A percentile compares a stretch with the other conserved stretches of the same genome.
phyloP scores from a whole-genome alignment of 2,113 vertebrate species.

The Anseranas semipalmata region DNA sequence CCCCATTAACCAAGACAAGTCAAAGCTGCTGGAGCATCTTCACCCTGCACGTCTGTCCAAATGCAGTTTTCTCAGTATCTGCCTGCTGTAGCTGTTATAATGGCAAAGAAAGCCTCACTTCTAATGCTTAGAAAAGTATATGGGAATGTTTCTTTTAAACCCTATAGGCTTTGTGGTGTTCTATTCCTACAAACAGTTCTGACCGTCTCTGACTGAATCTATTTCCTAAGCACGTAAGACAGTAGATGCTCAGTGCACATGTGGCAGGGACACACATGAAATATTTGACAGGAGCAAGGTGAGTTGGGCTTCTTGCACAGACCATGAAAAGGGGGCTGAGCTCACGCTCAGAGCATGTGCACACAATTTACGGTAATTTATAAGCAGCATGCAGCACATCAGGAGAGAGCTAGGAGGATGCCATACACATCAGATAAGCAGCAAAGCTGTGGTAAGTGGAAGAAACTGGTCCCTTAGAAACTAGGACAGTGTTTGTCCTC shows the following conservation, averaged over 20 bases:
- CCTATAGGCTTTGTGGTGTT: neutral
- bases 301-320: neutral
- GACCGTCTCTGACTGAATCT: neutral
- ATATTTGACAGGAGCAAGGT: neutral
- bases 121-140: neutral
- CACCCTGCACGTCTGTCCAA: neutral
- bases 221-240: neutral
- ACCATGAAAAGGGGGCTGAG: neutral
- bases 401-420: neutral
- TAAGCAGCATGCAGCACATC: neutral
- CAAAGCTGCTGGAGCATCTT: neutral
- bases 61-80: neutral
- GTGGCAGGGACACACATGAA: neutral
- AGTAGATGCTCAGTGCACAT: neutral
- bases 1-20: neutral
- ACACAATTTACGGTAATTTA: neutral
- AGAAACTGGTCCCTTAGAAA: neutral
- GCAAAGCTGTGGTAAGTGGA: neutral
- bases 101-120: neutral
- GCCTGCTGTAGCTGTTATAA: neutral
- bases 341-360: neutral
- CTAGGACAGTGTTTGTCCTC: neutral
- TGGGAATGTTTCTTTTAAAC: neutral
- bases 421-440: neutral
- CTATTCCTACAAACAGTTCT: neutral